These are phyloP conservation scores for Myodes glareolus DNA, from an alignment of 2,113 vertebrate species.

Conservation along the genomic window DNA sequence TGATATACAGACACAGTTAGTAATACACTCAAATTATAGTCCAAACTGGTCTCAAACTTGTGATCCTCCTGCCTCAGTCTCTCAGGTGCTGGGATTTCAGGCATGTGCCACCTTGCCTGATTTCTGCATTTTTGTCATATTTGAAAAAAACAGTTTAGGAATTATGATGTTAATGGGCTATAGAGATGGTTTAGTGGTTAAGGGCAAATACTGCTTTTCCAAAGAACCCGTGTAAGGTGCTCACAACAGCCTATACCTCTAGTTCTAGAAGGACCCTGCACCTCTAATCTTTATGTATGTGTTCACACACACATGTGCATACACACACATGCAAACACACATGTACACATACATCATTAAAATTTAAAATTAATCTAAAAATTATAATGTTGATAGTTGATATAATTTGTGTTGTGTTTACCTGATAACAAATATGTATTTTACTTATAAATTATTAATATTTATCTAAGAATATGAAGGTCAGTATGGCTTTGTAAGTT, in stretches of 20 bases:
- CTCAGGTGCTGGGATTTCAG: not conserved
- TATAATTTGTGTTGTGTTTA: constrained; percentile 21
- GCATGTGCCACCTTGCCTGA: not conserved
- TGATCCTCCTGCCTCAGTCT: not conserved
- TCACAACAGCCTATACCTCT: not conserved
- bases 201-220: not conserved
- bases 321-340: not conserved
- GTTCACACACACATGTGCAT: not conserved
- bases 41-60: not conserved
- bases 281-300: not conserved
- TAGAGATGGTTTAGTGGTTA: not conserved
- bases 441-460: constrained; percentile 37
- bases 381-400: not conserved
- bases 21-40: not conserved
- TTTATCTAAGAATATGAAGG: constrained; percentile 1
- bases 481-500: not conserved
- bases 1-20: not conserved
- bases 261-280: not conserved
- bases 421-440: not conserved
- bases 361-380: not conserved
- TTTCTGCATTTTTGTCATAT: not conserved
- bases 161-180: not conserved
- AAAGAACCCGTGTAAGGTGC: not conserved
- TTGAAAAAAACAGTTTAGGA: constrained; percentile 31
- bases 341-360: not conserved